Base-by-base conservation (phyloP, 2,888 invertebrate genomes). In the Cryptocheilus praepositus region DNA sequence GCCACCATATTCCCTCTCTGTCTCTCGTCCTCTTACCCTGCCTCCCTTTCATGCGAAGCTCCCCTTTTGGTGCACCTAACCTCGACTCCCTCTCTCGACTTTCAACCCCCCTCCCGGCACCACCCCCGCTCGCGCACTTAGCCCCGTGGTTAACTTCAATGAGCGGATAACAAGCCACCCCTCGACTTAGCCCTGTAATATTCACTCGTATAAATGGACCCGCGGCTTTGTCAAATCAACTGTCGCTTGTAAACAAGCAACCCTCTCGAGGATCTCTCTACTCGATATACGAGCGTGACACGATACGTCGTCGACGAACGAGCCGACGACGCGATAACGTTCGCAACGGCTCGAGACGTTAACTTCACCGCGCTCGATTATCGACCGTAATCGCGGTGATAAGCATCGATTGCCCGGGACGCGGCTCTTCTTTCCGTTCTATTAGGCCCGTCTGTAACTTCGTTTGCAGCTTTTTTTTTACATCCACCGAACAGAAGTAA, bases 91-190 rank as follows among this genome's bases (percentile, higher is more conserved):
- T 49, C 19, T 3, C 49, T 49, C 49, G 49, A 36, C 49, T 36
- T 49, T n/a, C 18, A 5, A 3, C 49, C 49, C 49, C 19, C 8
- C 21, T 13, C 21, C 22, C 52, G 2, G 7, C 52, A n/a, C 22
- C 11, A 11, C 52, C 15, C 22, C 52, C n/a, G n/a, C 54, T 36
- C n/a, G 80, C 81, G 80, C 84, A 87, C 87, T 88, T 88, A 88
- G 87, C 86, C 84, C 83, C 86, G 87, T 87, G 86, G 87, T 88
- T 88, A 88, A 85, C 88, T 88, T 88, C 88, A 88, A 88, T 87
- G 87, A 88, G 87, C 87, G 86, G 86, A 87, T 88, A 88, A 88
- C 88, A 87, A 88, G 88, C 86, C 85, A 83, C 85, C 85, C 86
- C 84, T 84, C 82, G 80, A 84, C 81, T 81, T 77, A 77, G 79